Evolutionary conservation across 2,888 invertebrate species (phyloP), one percentile per base, ranked within the genome.

Genomic region (Brachyopa scutellaris): DNA sequence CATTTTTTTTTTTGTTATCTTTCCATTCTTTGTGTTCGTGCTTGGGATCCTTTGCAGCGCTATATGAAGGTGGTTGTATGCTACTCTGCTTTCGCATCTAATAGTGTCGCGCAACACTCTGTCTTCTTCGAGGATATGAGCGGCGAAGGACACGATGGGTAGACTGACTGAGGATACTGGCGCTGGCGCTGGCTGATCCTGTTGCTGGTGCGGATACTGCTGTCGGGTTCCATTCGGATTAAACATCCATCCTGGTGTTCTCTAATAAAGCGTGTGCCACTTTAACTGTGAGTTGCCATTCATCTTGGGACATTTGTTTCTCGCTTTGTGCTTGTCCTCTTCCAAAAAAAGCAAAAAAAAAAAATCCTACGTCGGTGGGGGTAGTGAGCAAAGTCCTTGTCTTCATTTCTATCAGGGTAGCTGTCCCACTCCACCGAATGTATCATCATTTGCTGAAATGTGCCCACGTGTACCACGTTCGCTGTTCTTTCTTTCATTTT

Each of bases 231-330:
- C 59, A 82, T 77, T 77, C 61, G 82, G 70, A 82, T 82, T 82
- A 82, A 77, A 77, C 82, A 77, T 69, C 78, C 73, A 78, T 84
- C 73, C 72, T 72, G 53, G 77, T 66, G 76, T 66, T 84, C 69
- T 82, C 80, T 84, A 76, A 84, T 85, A 82, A 85, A 85, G 76
- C 78, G 84, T 69, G 62, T 85, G 84, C 84, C 84, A 84, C 69
- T 82, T 84, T 77, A 80, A 77, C 80, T 72, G 84, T 84, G 74
- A 83, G 74, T 73, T 73, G 76, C 73, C 77, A 77, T 84, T 79
- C 80, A 70, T 84, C 80, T 77, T 77, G 82, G 77, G 64, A 76
- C 80, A 80, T 80, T 80, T 80, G 80, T 76, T 80, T 76, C 69
- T 76, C 80, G 59, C 57, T 69, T 78, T 76, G 59, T 66, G 40